Percentiles rank a stretch among this genome's conserved stretches.
These are phyloP conservation scores for Halisarca cf. caerulea DNA, from an alignment of 37 sponge, comb jelly and placozoan genomes.

Conservation along the genomic window DNA sequence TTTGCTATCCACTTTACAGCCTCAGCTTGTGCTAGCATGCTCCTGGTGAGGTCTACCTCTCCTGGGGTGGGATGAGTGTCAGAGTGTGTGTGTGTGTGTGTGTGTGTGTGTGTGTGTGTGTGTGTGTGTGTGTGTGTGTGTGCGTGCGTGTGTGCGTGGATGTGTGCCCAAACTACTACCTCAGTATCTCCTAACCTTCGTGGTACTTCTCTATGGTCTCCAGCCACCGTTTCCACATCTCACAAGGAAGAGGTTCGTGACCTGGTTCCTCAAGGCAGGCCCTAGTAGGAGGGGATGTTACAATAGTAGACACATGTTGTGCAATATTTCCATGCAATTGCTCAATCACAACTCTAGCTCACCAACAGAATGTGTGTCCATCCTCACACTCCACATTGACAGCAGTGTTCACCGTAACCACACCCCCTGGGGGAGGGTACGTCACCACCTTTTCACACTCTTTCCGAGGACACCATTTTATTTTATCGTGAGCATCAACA, in stretches of 20 bases:
- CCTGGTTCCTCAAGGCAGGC: conserved; percentile 71
- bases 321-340: neutral
- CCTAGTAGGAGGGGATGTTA: conserved; percentile 26
- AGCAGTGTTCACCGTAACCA: conserved; percentile 18
- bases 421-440: neutral
- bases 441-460: conserved; percentile 1
- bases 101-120: neutral
- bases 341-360: conserved; percentile 21
- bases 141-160: neutral
- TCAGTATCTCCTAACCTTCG: neutral
- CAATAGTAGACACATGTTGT: neutral
- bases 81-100: neutral
- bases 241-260: conserved; percentile 84
- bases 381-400: conserved; percentile 76
- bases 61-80: neutral
- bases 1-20: conserved; percentile 59
- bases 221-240: conserved; percentile 83
- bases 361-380: conserved; percentile 85
- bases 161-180: neutral
- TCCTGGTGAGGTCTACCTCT: conserved; percentile 20
- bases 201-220: conserved; percentile 11
- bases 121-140: neutral
- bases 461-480: conserved; percentile 33
- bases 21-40: conserved; percentile 42
- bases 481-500: conserved; percentile 19